Base-by-base conservation (phyloP, 92 coral and sea anemone genomes). In the Hydrozoanthus gracilis region DNA sequence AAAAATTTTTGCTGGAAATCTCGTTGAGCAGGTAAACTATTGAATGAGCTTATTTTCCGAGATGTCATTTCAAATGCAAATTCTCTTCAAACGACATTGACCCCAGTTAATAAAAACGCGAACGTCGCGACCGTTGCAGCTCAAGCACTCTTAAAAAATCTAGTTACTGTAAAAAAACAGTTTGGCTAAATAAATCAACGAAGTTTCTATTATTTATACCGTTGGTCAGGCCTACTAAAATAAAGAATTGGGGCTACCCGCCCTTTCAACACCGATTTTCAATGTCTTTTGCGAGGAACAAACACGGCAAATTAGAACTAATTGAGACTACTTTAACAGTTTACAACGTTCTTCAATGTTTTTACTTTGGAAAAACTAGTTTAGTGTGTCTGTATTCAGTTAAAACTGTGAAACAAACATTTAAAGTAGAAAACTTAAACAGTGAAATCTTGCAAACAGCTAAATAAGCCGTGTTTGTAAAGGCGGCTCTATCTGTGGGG, bases 391-490 rank as follows among this genome's bases (percentile, higher is more conserved):
- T 78, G 79, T 86, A 73, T 79, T 79, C 78, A 78, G 80, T 56
- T 87, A 61, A 73, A 62, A 88, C 86, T 79, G 83, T 45, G 91
- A 90, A 85, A 93, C 91, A 95, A 95, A 95, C 98, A 95, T 95
- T 92, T 91, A 91, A 84, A 92, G 87, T 72, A 73, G 93, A 88
- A 91, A 83, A 87, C 92, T 92, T 89, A 88, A 95, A 95, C 98
- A 92, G 91, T 90, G 94, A 87, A 66, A 71, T 27, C 86, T 91
- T 86, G 95, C 91, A 95, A 94, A 92, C 94, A 93, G 87, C 94
- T 83, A 88, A 95, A 94, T 87, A 92, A 89, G 77, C 85, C 88
- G 44, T 95, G 92, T 95, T 95, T 95, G 93, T 94, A 87, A 90
- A 90, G 93, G 74, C 91, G 83, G 85, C 85, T 80, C 85, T 80